A percentile compares a stretch with the other conserved stretches of the same genome.
Evolutionary conservation across 1,140 invertebrate genomes (phyloP).

Genomic region (Melanaphis sacchari): DNA sequence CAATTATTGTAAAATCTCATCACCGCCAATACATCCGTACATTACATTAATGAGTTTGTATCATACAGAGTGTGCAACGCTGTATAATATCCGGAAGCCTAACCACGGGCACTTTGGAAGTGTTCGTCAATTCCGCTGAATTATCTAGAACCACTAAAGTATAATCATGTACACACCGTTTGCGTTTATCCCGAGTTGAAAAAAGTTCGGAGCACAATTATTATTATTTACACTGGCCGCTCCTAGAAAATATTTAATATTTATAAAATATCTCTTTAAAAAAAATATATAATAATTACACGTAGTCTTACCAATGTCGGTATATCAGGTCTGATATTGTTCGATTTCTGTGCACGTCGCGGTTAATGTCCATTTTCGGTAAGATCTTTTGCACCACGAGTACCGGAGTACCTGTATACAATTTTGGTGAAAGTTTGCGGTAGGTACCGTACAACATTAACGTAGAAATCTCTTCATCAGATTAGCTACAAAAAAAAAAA

Average conservation of each 20-base stretch:
- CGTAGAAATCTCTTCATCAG: neutral
- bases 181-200: neutral
- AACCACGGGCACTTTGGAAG: neutral
- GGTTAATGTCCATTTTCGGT: too few species aligned
- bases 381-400: too few species aligned
- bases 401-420: too few species aligned
- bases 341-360: too few species aligned
- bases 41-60: neutral
- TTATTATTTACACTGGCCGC: too few species aligned
- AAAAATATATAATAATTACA: too few species aligned
- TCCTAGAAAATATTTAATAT: neutral
- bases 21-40: neutral
- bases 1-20: neutral
- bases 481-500: neutral
- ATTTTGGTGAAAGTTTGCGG: too few species aligned
- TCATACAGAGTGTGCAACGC: neutral
- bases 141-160: neutral
- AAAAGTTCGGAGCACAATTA: neutral
- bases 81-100: neutral
- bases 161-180: neutral
- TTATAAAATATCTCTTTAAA: neutral
- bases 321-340: too few species aligned
- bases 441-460: too few species aligned
- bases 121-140: neutral
- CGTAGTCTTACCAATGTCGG: too few species aligned